Evolutionary conservation across 2,888 invertebrate species (phyloP), one percentile per base, ranked within the genome.

Genomic region (Lysandra bellargus): DNA sequence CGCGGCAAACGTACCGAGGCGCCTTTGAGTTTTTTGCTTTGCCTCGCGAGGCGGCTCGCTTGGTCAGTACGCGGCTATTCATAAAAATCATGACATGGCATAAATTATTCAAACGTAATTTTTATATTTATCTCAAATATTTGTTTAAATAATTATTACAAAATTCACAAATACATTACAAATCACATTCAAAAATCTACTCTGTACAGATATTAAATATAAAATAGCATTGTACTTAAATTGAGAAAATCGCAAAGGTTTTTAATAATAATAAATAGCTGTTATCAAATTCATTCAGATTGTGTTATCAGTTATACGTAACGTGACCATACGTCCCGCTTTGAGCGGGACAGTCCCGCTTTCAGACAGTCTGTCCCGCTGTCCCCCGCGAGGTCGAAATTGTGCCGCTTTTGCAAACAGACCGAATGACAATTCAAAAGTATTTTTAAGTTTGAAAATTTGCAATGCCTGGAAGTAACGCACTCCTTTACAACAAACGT

Each of bases 181-280:
- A 60, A 60, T 6, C 0, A 61, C n/a, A 60, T 6, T 40, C 40
- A 40, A 40, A 40, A 40, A 40, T 40, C 40, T 6, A 40, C 40
- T 40, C 1, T 6, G n/a, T 23, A 23, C 61, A n/a, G 49, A 44
- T 40, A 44, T 44, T 12, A 74, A n/a, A 44, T 9, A 40, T 74
- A 44, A 7, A 74, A 44, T 7, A n/a, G 40, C n/a, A 44, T n/a
- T 23, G 74, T 74, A 44, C 74, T 74, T 74, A 74, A 74, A 74
- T n/a, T 74, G 44, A 74, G n/a, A 37, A 69, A 69, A 69, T 69
- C 33, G 33, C 4, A 69, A 69, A 12, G 14, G 14, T 33, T 17
- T 64, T 17, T 33, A 17, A 33, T 33, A 69, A 69, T 33, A 69
- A 33, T 33, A 12, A 1, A 69, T 7, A 64, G 53, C 23, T 61